Conservation (phyloP, 1,140 invertebrate species). For the Aphidius ervi region DNA sequence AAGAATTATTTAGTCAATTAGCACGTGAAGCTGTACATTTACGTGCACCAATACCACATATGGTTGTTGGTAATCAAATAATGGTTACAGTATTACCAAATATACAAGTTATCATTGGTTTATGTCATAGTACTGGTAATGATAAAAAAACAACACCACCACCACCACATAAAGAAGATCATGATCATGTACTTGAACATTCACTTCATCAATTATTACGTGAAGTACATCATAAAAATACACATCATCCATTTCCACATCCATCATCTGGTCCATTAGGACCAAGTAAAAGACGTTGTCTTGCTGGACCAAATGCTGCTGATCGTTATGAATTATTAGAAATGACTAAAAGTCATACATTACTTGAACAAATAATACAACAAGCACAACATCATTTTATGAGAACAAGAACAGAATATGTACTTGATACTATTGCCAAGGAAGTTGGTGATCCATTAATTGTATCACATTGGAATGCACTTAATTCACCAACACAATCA, state of each 20-base stretch:
- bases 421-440: slow-evolving; percentile 88
- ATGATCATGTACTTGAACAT: slow-evolving; percentile 94
- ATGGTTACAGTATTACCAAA: slow-evolving; percentile 92
- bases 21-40: slow-evolving; percentile 92
- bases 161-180: slow-evolving; percentile 65
- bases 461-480: slow-evolving; percentile 89
- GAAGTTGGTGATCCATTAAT: slow-evolving; percentile 93
- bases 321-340: slow-evolving; percentile 82
- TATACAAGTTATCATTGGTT: slow-evolving; percentile 78
- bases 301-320: slow-evolving; percentile 85
- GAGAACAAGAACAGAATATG: slow-evolving; percentile 82
- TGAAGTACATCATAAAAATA: slow-evolving; percentile 88
- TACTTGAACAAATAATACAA: slow-evolving; percentile 94
- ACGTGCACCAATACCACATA: slow-evolving; percentile 88
- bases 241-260: slow-evolving; percentile 90
- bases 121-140: slow-evolving; percentile 72
- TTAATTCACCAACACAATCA: slow-evolving; percentile 88
- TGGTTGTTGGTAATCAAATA: slow-evolving; percentile 96
- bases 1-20: slow-evolving; percentile 92
- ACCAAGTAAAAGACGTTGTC: slow-evolving; percentile 79
- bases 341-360: slow-evolving; percentile 82
- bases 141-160: slow-evolving; percentile 56
- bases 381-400: slow-evolving; percentile 95
- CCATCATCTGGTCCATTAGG: slow-evolving; percentile 88
- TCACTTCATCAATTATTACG: slow-evolving; percentile 89